Evolutionary conservation across 2,888 invertebrate genomes (phyloP).

Genomic region (Muschampia plurimacula): DNA sequence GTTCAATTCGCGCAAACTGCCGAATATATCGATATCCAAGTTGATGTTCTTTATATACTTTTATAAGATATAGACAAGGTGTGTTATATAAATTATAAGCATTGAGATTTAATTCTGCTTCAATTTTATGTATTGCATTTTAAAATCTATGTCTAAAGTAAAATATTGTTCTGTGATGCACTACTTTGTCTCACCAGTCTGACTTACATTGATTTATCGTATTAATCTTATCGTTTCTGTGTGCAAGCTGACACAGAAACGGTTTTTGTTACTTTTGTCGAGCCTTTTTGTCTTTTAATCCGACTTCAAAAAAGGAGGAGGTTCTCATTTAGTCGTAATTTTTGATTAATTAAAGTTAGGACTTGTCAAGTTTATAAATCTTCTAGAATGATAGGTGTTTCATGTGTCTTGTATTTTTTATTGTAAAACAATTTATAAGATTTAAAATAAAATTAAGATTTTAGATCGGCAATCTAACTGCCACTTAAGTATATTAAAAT

Average conservation of each 20-base stretch:
- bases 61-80: background rate
- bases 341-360: no score
- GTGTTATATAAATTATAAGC: background rate
- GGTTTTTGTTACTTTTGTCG: background rate
- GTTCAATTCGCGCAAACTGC: constrained; percentile 61
- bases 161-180: background rate
- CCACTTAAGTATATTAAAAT: constrained; percentile 6
- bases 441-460: constrained; percentile 7
- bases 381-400: background rate
- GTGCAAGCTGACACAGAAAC: background rate
- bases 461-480: constrained; percentile 10
- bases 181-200: background rate
- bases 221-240: no score
- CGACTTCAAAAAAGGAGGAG: no score
- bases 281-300: background rate
- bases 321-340: no score
- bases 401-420: constrained; percentile 18
- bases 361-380: no score
- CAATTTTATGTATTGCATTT: background rate
- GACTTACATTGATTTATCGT: no score
- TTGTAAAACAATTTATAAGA: constrained; percentile 12
- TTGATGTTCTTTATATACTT: constrained; percentile 9
- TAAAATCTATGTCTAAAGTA: background rate
- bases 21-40: constrained; percentile 45
- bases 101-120: background rate